A percentile compares a stretch with the other conserved stretches of the same genome.
These are phyloP conservation scores for Polydrusus tereticollis DNA, from an alignment of 2,888 invertebrate genomes.

Conservation along the genomic window DNA sequence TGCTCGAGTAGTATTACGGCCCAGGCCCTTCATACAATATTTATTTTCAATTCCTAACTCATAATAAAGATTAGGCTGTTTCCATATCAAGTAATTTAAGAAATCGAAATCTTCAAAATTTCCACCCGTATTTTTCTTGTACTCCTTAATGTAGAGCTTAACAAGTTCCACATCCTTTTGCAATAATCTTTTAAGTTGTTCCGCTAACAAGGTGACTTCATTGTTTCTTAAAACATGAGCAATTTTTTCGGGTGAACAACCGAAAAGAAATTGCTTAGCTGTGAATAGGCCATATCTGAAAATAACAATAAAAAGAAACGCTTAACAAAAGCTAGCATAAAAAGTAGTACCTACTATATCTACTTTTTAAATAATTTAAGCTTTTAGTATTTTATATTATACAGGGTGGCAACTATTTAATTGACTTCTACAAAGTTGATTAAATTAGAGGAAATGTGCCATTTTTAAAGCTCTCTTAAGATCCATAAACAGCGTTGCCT, in stretches of 20 bases:
- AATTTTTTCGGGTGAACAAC: slow-evolving; percentile 52
- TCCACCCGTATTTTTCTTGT: slow-evolving; percentile 13
- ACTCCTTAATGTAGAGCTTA: slow-evolving; percentile 47
- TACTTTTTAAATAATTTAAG: too few relatives aligned
- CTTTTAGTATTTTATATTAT: too few relatives aligned
- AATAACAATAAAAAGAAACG: too few relatives aligned
- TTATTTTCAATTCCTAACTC: slow-evolving; percentile 36
- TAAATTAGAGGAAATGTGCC: too few relatives aligned
- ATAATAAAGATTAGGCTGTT: slow-evolving; percentile 45
- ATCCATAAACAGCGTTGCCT: too few relatives aligned
- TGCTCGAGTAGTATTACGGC: slow-evolving; percentile 48
- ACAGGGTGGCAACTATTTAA: too few relatives aligned
- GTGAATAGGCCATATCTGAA: slow-evolving; percentile 54
- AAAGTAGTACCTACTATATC: too few relatives aligned
- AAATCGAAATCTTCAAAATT: slow-evolving; percentile 45
- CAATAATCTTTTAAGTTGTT: slow-evolving; percentile 51
- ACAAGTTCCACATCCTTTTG: slow-evolving; percentile 47
- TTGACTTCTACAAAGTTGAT: too few relatives aligned
- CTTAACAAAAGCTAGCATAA: too few relatives aligned
- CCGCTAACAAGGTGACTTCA: slow-evolving; percentile 45
- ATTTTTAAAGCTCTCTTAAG: too few relatives aligned
- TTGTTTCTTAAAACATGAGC: slow-evolving; percentile 41
- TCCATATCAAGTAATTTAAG: slow-evolving; percentile 43
- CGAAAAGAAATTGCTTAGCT: slow-evolving; percentile 51
- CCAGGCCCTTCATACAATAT: slow-evolving; percentile 19